phyloP scores from a whole-genome alignment of 1,140 invertebrate genomes.

The Cotesia chilonis region DNA sequence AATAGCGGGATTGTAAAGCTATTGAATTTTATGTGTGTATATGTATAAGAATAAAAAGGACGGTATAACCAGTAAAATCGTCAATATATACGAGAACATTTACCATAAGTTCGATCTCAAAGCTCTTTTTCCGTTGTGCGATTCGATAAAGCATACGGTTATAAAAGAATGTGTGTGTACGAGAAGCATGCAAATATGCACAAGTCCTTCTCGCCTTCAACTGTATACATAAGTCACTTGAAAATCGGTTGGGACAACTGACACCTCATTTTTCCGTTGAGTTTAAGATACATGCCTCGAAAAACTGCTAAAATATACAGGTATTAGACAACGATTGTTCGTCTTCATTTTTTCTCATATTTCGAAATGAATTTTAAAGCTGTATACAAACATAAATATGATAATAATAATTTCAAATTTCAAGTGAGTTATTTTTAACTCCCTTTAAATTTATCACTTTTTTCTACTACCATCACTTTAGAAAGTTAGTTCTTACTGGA shows the following conservation, averaged over 20 bases:
- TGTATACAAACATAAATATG: too few species aligned
- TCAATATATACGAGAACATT: constrained; percentile 23
- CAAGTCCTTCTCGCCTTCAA: background rate
- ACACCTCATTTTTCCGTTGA: constrained; percentile 5
- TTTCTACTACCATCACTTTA: too few species aligned
- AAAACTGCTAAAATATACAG: constrained; percentile 2
- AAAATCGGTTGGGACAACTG: constrained; percentile 12
- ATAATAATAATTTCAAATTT: too few species aligned
- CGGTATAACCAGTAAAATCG: constrained; percentile 9
- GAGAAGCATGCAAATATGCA: constrained; percentile 28
- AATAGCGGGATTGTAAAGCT: constrained; percentile 14
- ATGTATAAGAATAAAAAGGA: background rate
- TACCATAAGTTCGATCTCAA: constrained; percentile 34
- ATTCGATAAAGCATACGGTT: background rate
- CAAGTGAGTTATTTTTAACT: too few species aligned
- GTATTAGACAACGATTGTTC: background rate
- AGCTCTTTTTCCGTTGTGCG: constrained; percentile 18
- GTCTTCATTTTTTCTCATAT: background rate
- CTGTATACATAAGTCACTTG: constrained; percentile 13
- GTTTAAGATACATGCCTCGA: background rate
- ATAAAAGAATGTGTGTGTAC: constrained; percentile 21
- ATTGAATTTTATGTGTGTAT: constrained; percentile 18
- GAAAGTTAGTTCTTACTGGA: too few species aligned
- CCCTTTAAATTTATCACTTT: too few species aligned
- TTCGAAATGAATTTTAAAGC: too few species aligned